Conservation (phyloP, 2,888 invertebrate species). For the Tetanocera ferruginea region DNA sequence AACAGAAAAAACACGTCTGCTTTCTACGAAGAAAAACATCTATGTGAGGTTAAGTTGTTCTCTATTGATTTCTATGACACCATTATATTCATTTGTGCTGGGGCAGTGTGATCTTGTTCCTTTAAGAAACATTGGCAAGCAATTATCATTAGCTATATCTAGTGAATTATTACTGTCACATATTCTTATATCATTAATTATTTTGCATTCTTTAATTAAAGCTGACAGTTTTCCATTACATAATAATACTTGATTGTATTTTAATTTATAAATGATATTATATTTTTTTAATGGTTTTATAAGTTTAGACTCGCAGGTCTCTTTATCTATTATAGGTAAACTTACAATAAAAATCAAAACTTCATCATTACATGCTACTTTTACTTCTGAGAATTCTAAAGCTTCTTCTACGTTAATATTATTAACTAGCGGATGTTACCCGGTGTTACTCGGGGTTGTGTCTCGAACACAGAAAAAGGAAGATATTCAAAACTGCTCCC, state of each 20-base stretch:
- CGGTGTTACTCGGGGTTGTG: too few species aligned
- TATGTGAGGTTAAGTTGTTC: neutral
- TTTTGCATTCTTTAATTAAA: neutral
- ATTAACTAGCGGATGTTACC: too few species aligned
- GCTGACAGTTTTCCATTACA: conserved; percentile 40
- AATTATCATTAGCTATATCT: neutral
- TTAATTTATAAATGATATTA: conserved; percentile 31
- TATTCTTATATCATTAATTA: neutral
- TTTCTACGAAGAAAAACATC: too few species aligned
- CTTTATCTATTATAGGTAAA: conserved; percentile 42
- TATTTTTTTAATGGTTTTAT: conserved; percentile 45
- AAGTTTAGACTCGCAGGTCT: conserved; percentile 41
- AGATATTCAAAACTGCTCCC: too few species aligned
- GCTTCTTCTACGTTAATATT: conserved; percentile 47
- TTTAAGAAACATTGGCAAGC: too few species aligned
- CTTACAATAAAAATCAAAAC: conserved; percentile 46
- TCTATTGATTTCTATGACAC: neutral
- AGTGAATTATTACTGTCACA: neutral
- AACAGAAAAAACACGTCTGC: too few species aligned
- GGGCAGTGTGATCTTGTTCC: too few species aligned
- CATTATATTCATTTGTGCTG: too few species aligned
- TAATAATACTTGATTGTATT: conserved; percentile 38
- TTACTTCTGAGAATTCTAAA: conserved; percentile 46
- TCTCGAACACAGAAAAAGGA: too few species aligned
- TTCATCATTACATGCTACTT: conserved; percentile 42